A percentile compares a stretch with the other conserved stretches of the same genome.
Evolutionary conservation across 2,113 vertebrate species (phyloP).

Genomic region (Chloebia gouldiae): DNA sequence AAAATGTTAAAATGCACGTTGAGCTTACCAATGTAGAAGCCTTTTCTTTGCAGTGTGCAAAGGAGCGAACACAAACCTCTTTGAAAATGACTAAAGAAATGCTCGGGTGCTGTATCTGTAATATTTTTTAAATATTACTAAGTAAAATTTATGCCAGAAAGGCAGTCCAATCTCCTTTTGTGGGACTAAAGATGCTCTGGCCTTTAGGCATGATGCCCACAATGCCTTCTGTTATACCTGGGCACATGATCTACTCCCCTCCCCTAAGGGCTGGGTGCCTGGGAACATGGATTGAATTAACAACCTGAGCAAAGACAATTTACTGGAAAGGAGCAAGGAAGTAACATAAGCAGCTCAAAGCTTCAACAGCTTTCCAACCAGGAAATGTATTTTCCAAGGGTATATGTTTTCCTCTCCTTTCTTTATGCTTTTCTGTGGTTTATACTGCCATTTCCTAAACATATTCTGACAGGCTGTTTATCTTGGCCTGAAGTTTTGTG

Average conservation of each 20-base stretch:
- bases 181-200: background rate
- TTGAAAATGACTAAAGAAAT: background rate
- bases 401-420: background rate
- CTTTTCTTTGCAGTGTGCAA: background rate
- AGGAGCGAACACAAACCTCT: background rate
- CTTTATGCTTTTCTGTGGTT: conserved; percentile 4
- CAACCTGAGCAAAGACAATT: background rate
- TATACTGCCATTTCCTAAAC: conserved; percentile 13
- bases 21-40: background rate
- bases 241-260: background rate
- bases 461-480: conserved; percentile 14
- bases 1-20: background rate
- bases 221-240: background rate
- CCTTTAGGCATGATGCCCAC: background rate
- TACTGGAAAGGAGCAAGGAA: background rate
- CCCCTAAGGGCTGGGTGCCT: background rate
- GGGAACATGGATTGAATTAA: background rate
- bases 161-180: background rate
- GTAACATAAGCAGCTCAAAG: background rate
- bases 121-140: background rate
- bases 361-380: background rate
- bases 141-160: background rate
- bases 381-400: conserved; percentile 1
- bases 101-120: background rate
- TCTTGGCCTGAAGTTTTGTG: background rate